phyloP scores from a whole-genome alignment of 2,113 vertebrate genomes.

The Xyrauchen texanus region DNA sequence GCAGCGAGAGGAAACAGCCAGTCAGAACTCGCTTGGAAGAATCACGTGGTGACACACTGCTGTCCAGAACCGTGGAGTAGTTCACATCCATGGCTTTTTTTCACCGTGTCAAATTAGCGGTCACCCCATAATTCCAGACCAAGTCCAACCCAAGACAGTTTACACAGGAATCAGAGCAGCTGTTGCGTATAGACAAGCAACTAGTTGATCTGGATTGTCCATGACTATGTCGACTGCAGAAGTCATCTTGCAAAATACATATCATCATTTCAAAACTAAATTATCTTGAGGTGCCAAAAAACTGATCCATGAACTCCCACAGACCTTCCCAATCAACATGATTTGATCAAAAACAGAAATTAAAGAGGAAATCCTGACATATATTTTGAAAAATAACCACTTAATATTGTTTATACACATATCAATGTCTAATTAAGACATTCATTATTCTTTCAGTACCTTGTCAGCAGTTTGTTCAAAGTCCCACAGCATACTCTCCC shows the following conservation, averaged over 20 bases:
- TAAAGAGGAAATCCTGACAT: not conserved
- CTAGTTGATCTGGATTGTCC: constrained; percentile 61
- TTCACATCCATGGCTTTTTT: constrained; percentile 85
- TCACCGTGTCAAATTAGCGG: constrained; percentile 67
- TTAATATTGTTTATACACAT: not conserved
- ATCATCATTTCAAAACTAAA: constrained; percentile 55
- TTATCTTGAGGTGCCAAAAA: constrained; percentile 35
- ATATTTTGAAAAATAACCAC: not conserved
- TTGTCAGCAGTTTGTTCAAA: constrained; percentile 30
- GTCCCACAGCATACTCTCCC: constrained; percentile 61
- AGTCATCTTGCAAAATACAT: constrained; percentile 59
- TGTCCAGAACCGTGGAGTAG: constrained; percentile 83
- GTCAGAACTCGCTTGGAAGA: constrained; percentile 91
- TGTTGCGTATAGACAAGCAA: constrained; percentile 59
- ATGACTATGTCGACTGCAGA: constrained; percentile 61
- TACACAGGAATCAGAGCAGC: constrained; percentile 59
- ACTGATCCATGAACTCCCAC: not conserved
- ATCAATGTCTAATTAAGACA: not conserved
- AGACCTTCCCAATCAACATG: not conserved
- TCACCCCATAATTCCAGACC: constrained; percentile 74
- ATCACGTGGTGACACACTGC: constrained; percentile 80
- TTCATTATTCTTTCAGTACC: constrained; percentile 8
- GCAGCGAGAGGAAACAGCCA: constrained; percentile 90
- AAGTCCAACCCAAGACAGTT: constrained; percentile 54
- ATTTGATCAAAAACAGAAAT: not conserved